Conservation (phyloP, 2,113 vertebrate genomes). For the Himantopus leucocephalus region DNA sequence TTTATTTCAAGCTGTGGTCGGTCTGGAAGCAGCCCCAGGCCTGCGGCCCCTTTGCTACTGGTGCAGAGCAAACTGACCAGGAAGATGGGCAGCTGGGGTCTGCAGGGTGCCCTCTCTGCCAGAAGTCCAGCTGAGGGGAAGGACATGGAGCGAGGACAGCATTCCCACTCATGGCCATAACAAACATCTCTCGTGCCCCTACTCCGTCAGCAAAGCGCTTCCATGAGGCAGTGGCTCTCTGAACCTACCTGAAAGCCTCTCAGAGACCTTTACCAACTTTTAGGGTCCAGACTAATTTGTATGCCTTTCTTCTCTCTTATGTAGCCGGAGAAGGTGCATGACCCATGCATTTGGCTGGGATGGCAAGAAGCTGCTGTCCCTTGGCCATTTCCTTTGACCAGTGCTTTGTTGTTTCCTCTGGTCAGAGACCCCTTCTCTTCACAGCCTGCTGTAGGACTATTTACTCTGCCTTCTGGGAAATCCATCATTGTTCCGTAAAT, state of each 20-base stretch:
- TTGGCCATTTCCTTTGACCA: not conserved
- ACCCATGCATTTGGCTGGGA: not conserved
- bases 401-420: not conserved
- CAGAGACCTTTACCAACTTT: not conserved
- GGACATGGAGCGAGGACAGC: fast-evolving
- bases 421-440: not conserved
- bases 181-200: fast-evolving
- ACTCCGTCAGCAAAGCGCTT: not conserved
- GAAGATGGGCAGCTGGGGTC: not conserved
- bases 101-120: not conserved
- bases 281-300: not conserved
- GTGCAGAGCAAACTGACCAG: not conserved
- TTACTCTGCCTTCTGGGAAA: conserved; percentile 20
- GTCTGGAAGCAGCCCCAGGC: fast-evolving
- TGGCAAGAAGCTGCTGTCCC: not conserved
- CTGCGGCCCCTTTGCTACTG: not conserved
- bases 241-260: not conserved
- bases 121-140: not conserved
- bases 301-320: not conserved
- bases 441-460: not conserved
- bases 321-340: not conserved
- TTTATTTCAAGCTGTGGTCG: not conserved
- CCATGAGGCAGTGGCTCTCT: not conserved
- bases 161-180: not conserved
- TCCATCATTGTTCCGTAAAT: not conserved